Conservation (phyloP, 2,113 vertebrate species). For the Neogale vison region DNA sequence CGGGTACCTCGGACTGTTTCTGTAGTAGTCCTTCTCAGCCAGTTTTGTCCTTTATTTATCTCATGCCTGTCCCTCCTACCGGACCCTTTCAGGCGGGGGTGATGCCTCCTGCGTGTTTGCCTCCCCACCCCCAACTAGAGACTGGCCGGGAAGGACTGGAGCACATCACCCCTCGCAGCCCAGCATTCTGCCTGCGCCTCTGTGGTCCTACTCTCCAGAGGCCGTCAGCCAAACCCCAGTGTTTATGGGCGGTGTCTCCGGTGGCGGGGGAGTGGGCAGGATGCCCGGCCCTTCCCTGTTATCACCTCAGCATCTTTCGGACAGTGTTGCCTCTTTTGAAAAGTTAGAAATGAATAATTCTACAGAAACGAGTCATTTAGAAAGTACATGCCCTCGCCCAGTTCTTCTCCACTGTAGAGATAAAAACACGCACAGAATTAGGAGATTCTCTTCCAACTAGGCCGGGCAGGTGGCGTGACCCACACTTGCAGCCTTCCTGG, state of each 20-base stretch:
- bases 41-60: not conserved
- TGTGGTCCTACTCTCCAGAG: not conserved
- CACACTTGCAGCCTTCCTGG: not conserved
- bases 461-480: not conserved
- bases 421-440: not conserved
- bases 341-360: conserved; percentile 64
- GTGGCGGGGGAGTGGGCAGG: not conserved
- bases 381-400: conserved; percentile 26
- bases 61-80: rapidly evolving
- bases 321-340: not conserved
- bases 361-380: conserved; percentile 55
- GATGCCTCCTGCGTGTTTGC: not conserved
- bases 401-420: not conserved
- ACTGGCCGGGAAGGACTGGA: not conserved
- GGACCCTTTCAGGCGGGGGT: not conserved
- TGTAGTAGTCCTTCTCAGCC: not conserved
- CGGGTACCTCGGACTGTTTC: not conserved
- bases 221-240: not conserved
- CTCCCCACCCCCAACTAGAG: rapidly evolving
- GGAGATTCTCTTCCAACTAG: not conserved
- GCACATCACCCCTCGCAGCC: rapidly evolving
- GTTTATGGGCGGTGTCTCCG: not conserved
- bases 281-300: not conserved
- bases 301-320: conserved; percentile 36
- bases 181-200: not conserved